Percentiles rank a stretch among this genome's conserved stretches.
These are phyloP conservation scores for Mormyrus proboscirostris DNA, from an alignment of 2,797 vertebrate genomes.

Conservation along the genomic window DNA sequence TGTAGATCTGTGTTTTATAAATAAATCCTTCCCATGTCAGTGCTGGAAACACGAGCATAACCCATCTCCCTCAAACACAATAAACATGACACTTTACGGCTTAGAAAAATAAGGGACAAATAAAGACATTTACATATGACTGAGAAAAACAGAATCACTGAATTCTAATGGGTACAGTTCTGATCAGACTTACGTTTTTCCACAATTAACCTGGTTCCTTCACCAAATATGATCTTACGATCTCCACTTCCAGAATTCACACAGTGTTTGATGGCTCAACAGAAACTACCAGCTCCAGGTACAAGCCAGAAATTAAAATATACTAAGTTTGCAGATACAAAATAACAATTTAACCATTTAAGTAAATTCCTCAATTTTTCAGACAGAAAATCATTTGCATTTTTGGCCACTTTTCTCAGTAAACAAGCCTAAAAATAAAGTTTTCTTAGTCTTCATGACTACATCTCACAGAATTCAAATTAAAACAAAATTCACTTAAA, in stretches of 20 bases:
- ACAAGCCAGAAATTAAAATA: background rate
- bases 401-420: background rate
- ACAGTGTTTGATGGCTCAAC: slow-evolving; percentile 20
- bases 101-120: background rate
- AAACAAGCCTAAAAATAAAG: background rate
- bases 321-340: background rate
- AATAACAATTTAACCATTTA: background rate
- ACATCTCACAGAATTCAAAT: background rate
- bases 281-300: slow-evolving; percentile 1
- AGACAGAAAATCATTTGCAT: no score
- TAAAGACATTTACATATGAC: background rate
- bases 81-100: slow-evolving; percentile 37
- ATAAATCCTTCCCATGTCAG: background rate
- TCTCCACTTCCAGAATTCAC: slow-evolving; percentile 18
- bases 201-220: slow-evolving; percentile 30
- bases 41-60: background rate
- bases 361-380: no score
- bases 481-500: background rate
- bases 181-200: slow-evolving; percentile 25
- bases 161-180: background rate
- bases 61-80: background rate
- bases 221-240: slow-evolving; percentile 30
- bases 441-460: background rate
- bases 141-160: background rate
- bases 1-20: background rate